Percentiles rank a stretch among this genome's conserved stretches.
phyloP scores from a whole-genome alignment of 2,113 vertebrate species.

The Embiotoca jacksoni region DNA sequence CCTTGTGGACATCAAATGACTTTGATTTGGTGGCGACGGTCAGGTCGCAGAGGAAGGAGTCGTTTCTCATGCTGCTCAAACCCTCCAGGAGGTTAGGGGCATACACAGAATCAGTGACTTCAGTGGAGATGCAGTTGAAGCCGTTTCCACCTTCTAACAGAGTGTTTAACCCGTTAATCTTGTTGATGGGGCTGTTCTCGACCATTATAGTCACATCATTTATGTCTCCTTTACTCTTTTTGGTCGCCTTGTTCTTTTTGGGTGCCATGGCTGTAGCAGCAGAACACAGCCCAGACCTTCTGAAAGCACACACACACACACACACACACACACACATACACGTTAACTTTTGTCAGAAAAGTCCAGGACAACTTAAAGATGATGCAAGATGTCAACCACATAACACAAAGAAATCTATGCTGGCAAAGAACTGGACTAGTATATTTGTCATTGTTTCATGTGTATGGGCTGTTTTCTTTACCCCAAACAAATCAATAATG shows the following conservation, averaged over 20 bases:
- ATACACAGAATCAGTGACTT: slow-evolving; percentile 91
- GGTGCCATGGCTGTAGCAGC: slow-evolving; percentile 94
- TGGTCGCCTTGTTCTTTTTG: slow-evolving; percentile 95
- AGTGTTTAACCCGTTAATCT: slow-evolving; percentile 93
- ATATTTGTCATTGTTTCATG: too few species aligned
- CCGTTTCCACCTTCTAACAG: slow-evolving; percentile 95
- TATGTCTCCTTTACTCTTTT: slow-evolving; percentile 93
- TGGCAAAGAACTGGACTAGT: too few species aligned
- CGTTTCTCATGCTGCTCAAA: slow-evolving; percentile 94
- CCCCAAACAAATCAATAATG: not conserved
- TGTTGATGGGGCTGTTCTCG: slow-evolving; percentile 92
- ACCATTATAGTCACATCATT: slow-evolving; percentile 94
- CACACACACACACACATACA: slow-evolving; percentile 9
- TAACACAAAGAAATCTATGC: too few species aligned
- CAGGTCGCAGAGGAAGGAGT: slow-evolving; percentile 96
- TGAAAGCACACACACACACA: slow-evolving; percentile 47
- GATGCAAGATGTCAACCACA: not conserved
- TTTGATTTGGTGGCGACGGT: slow-evolving; percentile 96
- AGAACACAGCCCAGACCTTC: slow-evolving; percentile 88
- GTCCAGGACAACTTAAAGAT: not conserved
- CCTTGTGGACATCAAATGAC: slow-evolving; percentile 95
- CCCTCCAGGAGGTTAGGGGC: slow-evolving; percentile 95
- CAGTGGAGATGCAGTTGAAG: slow-evolving; percentile 96
- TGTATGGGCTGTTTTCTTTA: slow-evolving; percentile 1
- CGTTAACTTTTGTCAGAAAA: slow-evolving; percentile 18